Evolutionary conservation across 1,140 invertebrate species (phyloP).

Genomic region (Saccostrea cuccullata): DNA sequence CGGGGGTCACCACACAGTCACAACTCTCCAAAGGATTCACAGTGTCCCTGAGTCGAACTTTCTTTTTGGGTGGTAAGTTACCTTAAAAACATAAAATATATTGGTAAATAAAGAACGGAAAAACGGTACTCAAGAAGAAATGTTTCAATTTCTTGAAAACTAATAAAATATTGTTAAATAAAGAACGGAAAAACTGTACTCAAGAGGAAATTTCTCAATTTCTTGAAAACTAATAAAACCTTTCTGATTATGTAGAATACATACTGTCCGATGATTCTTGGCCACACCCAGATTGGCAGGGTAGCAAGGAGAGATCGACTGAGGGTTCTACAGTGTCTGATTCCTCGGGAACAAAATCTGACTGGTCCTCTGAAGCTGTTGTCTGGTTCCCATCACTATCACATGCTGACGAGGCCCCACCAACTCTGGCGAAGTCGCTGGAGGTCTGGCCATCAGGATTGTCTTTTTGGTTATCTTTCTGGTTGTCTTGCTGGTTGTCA

Average conservation of each 20-base stretch:
- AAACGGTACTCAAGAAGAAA: not conserved
- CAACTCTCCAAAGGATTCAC: not conserved
- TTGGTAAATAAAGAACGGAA: not conserved
- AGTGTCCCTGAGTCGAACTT: not conserved
- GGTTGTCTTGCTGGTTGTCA: not conserved
- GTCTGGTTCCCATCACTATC: not conserved
- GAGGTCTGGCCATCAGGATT: not conserved
- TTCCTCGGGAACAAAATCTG: not conserved
- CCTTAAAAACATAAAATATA: not conserved
- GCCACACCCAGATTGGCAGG: not conserved
- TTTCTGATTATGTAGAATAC: not conserved
- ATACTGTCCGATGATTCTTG: not conserved
- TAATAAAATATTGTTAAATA: not conserved
- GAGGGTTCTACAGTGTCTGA: not conserved
- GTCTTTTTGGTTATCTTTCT: not conserved
- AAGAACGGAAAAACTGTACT: not conserved
- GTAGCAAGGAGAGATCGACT: not conserved
- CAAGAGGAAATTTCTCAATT: not conserved
- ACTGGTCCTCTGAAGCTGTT: not conserved
- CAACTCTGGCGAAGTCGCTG: not conserved
- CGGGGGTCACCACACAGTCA: not conserved
- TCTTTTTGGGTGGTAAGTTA: slow-evolving; percentile 1
- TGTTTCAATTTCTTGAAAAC: not conserved
- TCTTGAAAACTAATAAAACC: not conserved
- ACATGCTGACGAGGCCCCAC: not conserved